Percentiles rank a stretch among this genome's conserved stretches.
Evolutionary conservation across 1,140 invertebrate genomes (phyloP).

Genomic region (Drosophila parvula): DNA sequence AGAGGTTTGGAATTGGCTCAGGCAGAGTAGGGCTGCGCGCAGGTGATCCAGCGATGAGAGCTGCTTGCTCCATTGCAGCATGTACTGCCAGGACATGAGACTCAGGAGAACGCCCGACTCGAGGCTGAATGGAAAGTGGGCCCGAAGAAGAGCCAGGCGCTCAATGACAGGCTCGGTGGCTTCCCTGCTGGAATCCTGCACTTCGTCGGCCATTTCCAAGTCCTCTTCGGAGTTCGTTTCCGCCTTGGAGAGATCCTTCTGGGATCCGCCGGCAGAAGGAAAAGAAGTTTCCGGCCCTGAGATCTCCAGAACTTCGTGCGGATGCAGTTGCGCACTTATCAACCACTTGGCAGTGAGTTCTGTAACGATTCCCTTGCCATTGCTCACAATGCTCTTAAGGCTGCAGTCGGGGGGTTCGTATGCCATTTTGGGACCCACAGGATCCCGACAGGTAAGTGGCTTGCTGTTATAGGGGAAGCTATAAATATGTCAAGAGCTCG

Average conservation of each 20-base stretch:
- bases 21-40: slow-evolving; percentile 87
- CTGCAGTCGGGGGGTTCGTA: slow-evolving; percentile 88
- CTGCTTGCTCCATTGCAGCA: slow-evolving; percentile 93
- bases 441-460: slow-evolving; percentile 54
- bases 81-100: slow-evolving; percentile 96
- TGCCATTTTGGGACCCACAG: slow-evolving; percentile 85
- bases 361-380: slow-evolving; percentile 93
- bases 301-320: slow-evolving; percentile 83
- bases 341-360: slow-evolving; percentile 93
- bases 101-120: slow-evolving; percentile 90
- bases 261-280: too few species aligned
- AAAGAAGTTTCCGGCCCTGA: slow-evolving; percentile 33
- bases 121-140: slow-evolving; percentile 94
- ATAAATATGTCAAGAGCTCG: background rate
- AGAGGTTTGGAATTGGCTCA: slow-evolving; percentile 84
- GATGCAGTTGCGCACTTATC: slow-evolving; percentile 88
- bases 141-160: slow-evolving; percentile 87
- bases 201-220: slow-evolving; percentile 7
- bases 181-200: slow-evolving; percentile 81
- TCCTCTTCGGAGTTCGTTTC: slow-evolving; percentile 36
- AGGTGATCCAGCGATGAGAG: slow-evolving; percentile 88
- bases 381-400: slow-evolving; percentile 89
- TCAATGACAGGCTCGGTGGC: slow-evolving; percentile 84
- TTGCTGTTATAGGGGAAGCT: slow-evolving; percentile 34
- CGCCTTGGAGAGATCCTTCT: background rate